Conservation (phyloP, 2,888 invertebrate species). For the Helleia helle region DNA sequence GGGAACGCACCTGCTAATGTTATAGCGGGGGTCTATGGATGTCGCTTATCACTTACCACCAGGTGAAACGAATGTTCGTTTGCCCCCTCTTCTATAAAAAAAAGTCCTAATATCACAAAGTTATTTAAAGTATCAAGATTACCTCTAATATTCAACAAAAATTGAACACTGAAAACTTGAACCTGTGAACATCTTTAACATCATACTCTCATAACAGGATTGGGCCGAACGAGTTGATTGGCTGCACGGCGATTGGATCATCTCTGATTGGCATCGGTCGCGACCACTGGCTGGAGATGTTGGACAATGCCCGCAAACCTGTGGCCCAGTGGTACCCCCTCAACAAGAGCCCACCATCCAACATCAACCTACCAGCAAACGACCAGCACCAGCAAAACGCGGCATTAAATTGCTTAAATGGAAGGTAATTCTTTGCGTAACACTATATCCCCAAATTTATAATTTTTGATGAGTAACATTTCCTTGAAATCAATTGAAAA, state of each 20-base stretch:
- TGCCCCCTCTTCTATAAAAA: no score
- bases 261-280: constrained; percentile 83
- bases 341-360: constrained; percentile 79
- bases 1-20: no score
- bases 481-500: not conserved
- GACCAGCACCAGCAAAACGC: constrained; percentile 70
- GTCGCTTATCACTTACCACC: no score
- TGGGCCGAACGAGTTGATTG: constrained; percentile 89
- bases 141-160: no score
- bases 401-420: constrained; percentile 79
- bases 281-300: constrained; percentile 89
- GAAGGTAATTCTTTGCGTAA: constrained; percentile 76
- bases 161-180: no score
- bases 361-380: constrained; percentile 60
- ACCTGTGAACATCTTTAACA: no score
- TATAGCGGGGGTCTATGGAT: no score
- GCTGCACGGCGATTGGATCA: constrained; percentile 87
- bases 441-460: no score
- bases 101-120: no score
- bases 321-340: constrained; percentile 90
- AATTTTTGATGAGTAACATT: not conserved
- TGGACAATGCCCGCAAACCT: constrained; percentile 86
- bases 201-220: no score
- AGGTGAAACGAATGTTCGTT: no score
- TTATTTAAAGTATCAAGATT: no score